Base-by-base conservation (phyloP, 2,888 invertebrate species). In the Drosophila nr. medialis region DNA sequence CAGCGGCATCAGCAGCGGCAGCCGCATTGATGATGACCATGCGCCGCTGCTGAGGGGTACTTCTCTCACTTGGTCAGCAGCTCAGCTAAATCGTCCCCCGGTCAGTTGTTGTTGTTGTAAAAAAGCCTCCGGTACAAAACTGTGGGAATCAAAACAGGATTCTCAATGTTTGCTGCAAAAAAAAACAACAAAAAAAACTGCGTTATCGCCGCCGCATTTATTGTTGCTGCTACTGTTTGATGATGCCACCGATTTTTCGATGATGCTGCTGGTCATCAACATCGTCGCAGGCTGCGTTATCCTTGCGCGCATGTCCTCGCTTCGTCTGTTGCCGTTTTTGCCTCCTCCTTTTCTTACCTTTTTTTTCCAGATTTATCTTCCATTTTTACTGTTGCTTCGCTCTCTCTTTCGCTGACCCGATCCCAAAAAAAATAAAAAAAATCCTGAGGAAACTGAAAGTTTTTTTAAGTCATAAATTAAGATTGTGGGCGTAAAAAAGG, bases 121-220 rank as follows among this genome's bases (percentile, higher is more conserved):
- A 83, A 27, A 56, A 89, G 77, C 72, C 72, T 86, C 68, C 64
- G 71, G 74, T 61, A 58, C 67, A 76, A 91, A 89, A 91, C 93
- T 93, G 93, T 93, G 93, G 93, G 93, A 93, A 93, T 93, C 84
- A 93, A 93, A 93, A 93, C 93, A 92, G 93, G 93, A 93, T 84
- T 86, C 80, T 80, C 80, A 83, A 77, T 77, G 66, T 59, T 64
- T 71, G 74, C 58, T 72, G 55, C 65, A 45, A 80, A 80, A 83
- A 83, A 77, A 75, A 24, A 6, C 3, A 45, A 13, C 21, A 21
- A 21, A 15, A 45, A 45, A 45, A 45, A 13, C 15, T 78, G 75
- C 77, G 71, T 76, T 81, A 80, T 84, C 73, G 79, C 76, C 73
- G 68, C 72, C 75, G 68, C 69, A 68, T 65, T 66, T 66, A 69